Evolutionary conservation across 2,888 invertebrate species (phyloP).

Genomic region (Apeira syringaria): DNA sequence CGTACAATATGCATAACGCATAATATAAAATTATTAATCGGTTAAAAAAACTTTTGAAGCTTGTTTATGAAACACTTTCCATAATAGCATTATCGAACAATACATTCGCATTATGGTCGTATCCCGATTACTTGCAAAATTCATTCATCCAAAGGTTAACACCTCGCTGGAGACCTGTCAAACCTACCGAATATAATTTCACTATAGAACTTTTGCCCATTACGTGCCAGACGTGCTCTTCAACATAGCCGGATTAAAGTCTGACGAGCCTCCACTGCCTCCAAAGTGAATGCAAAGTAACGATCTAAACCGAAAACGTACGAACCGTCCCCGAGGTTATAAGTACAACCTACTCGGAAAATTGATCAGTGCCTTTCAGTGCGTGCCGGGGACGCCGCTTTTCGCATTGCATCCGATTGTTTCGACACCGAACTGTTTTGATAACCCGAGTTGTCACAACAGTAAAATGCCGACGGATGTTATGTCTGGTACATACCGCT

Average conservation of each 20-base stretch:
- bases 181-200: background rate
- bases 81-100: too few relatives aligned
- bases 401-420: constrained; percentile 22
- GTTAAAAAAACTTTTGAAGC: too few relatives aligned
- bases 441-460: constrained; percentile 44
- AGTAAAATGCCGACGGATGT: constrained; percentile 69
- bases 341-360: constrained; percentile 51
- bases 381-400: constrained; percentile 33
- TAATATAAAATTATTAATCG: too few relatives aligned
- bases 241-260: constrained; percentile 2
- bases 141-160: constrained; percentile 1
- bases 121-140: too few relatives aligned
- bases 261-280: constrained; percentile 38
- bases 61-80: too few relatives aligned
- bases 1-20: too few relatives aligned
- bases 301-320: constrained; percentile 53
- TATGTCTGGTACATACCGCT: constrained; percentile 52
- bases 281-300: constrained; percentile 60
- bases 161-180: constrained; percentile 8
- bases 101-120: too few relatives aligned
- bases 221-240: constrained; percentile 7
- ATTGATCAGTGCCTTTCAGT: constrained; percentile 51
- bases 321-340: constrained; percentile 56
- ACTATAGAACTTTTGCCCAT: background rate
- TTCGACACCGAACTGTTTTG: constrained; percentile 42